A percentile compares a stretch with the other conserved stretches of the same genome.
These are phyloP conservation scores for Eupithecia centaureata DNA, from an alignment of 2,888 invertebrate genomes.

Conservation along the genomic window DNA sequence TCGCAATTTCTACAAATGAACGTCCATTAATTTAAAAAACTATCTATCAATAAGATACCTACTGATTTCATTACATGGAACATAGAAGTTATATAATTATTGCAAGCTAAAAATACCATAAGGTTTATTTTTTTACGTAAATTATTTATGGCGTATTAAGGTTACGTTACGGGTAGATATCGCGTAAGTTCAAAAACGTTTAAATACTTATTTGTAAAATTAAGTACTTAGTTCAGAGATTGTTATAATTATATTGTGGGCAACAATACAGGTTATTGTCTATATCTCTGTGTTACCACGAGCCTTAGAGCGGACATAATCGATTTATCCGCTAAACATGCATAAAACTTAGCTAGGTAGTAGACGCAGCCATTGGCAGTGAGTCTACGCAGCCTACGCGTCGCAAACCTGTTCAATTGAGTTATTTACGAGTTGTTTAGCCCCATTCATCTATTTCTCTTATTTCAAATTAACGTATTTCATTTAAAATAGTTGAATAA, in stretches of 20 bases:
- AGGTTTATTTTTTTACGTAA: no score
- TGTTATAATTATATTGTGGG: no score
- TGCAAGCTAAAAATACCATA: no score
- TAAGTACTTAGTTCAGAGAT: no score
- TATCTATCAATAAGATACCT: no score
- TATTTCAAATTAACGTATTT: slow-evolving; percentile 32
- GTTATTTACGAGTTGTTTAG: slow-evolving; percentile 28
- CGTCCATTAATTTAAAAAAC: no score
- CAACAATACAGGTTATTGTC: not conserved
- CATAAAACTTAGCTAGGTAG: not conserved
- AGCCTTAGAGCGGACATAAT: not conserved
- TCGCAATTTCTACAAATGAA: not conserved
- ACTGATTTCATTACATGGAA: no score
- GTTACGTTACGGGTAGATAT: no score
- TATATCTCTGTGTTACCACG: not conserved
- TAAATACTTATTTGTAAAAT: no score
- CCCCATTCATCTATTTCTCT: slow-evolving; percentile 39
- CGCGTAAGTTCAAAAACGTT: no score
- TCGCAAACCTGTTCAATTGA: slow-evolving; percentile 28
- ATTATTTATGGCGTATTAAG: no score
- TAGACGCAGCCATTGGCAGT: slow-evolving; percentile 24
- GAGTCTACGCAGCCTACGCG: slow-evolving; percentile 31
- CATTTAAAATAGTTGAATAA: not conserved
- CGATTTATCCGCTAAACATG: slow-evolving; percentile 20
- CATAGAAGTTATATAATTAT: no score